phyloP scores from a whole-genome alignment of 2,797 vertebrate species.

The Ctenopoma multispine region DNA sequence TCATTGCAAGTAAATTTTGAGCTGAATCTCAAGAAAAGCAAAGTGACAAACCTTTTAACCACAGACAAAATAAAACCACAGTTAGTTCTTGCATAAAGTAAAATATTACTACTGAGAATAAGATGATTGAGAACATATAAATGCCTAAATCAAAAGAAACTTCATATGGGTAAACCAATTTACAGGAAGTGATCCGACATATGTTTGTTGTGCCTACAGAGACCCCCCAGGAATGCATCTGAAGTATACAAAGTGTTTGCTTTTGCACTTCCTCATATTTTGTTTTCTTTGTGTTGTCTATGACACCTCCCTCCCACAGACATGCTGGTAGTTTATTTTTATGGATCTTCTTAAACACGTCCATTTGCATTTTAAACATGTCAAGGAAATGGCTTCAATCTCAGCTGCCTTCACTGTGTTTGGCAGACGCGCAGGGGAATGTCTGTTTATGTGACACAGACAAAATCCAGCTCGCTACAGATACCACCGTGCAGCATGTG shows the following conservation, averaged over 20 bases:
- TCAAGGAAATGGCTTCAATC: conserved; percentile 78
- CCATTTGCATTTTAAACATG: conserved; percentile 84
- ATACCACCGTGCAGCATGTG: conserved; percentile 58
- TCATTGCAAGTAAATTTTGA: conserved; percentile 11
- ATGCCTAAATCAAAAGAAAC: conserved; percentile 41
- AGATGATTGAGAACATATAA: conserved; percentile 29
- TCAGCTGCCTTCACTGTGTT: conserved; percentile 75
- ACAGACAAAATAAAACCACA: background rate
- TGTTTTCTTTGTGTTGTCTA: conserved; percentile 75
- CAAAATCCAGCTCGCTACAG: conserved; percentile 61
- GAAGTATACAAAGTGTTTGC: conserved; percentile 71
- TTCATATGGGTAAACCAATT: conserved; percentile 57
- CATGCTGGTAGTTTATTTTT: conserved; percentile 68
- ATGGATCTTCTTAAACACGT: conserved; percentile 70
- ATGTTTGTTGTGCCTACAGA: conserved; percentile 71
- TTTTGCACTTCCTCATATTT: conserved; percentile 77
- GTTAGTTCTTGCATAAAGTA: conserved; percentile 15
- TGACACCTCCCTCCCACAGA: conserved; percentile 82
- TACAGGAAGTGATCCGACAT: conserved; percentile 65
- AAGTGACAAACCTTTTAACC: conserved; percentile 15
- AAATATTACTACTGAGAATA: too few species aligned
- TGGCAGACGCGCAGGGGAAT: conserved; percentile 71
- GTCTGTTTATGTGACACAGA: conserved; percentile 74
- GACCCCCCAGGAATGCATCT: conserved; percentile 63
- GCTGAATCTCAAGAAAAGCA: conserved; percentile 24